Conservation (phyloP, 2,797 vertebrate genomes). For the Distichodus sexfasciatus region DNA sequence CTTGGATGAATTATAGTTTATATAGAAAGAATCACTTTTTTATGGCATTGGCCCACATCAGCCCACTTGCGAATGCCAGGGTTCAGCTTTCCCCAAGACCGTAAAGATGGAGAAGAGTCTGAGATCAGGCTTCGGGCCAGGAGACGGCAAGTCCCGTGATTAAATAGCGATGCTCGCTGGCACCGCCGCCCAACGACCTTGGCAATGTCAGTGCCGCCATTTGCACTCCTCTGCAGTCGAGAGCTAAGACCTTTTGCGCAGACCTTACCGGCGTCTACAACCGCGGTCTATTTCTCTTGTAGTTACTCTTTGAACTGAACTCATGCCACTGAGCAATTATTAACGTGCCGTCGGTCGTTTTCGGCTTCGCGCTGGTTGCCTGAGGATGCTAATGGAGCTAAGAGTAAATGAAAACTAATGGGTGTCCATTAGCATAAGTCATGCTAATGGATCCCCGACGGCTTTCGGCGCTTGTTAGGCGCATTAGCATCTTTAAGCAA, state of each 20-base stretch:
- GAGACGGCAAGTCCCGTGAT: conserved; percentile 52
- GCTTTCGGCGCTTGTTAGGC: too few species aligned
- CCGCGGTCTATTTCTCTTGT: conserved; percentile 40
- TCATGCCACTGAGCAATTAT: conserved; percentile 21
- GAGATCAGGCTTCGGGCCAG: conserved; percentile 49
- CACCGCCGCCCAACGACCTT: conserved; percentile 50
- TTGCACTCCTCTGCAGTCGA: conserved; percentile 37
- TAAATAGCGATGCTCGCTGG: conserved; percentile 54
- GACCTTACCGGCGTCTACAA: conserved; percentile 40
- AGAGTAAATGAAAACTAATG: too few species aligned
- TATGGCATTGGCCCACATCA: conserved; percentile 48
- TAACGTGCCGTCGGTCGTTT: conserved; percentile 19
- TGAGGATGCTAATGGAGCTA: not conserved
- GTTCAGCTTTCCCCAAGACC: conserved; percentile 39
- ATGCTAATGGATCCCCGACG: too few species aligned
- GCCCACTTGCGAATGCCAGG: conserved; percentile 30
- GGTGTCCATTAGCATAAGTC: too few species aligned
- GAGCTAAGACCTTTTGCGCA: conserved; percentile 19
- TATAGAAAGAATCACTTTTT: too few species aligned
- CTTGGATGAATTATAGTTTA: too few species aligned
- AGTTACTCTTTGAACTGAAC: conserved; percentile 41
- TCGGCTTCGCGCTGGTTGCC: conserved; percentile 2
- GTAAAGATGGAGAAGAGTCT: conserved; percentile 34
- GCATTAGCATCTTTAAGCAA: too few species aligned
- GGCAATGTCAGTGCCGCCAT: conserved; percentile 50